These are phyloP conservation scores for Nephrotoma guestfalica DNA, from an alignment of 2,888 invertebrate genomes.

Conservation along the genomic window DNA sequence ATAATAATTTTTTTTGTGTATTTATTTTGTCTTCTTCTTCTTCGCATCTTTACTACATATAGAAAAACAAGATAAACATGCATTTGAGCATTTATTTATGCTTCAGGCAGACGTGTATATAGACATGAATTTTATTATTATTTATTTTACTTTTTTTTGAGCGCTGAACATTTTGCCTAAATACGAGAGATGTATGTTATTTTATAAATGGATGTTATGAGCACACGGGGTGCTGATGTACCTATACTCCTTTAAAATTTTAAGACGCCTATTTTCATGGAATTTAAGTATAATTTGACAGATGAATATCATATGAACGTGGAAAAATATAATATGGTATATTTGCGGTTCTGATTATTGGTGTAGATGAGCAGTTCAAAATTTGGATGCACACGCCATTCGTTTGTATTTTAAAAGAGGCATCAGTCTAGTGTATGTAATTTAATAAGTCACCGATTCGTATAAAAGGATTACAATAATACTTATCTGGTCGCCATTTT, in stretches of 20 bases:
- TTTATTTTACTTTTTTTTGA: background rate
- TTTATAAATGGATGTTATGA: background rate
- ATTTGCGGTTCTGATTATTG: too few species aligned
- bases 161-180: background rate
- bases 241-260: background rate
- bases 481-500: too few species aligned
- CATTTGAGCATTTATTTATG: background rate
- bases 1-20: background rate
- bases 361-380: too few species aligned
- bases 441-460: too few species aligned
- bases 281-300: background rate
- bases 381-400: too few species aligned
- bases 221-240: background rate
- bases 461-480: too few species aligned
- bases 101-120: background rate
- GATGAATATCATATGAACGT: background rate
- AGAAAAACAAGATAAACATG: background rate
- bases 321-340: too few species aligned
- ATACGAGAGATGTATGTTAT: background rate
- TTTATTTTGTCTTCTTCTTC: background rate
- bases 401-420: too few species aligned
- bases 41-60: background rate
- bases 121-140: background rate
- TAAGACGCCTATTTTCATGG: background rate
- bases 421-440: too few species aligned